Base-by-base conservation (phyloP, 2,113 vertebrate genomes). In the Prionailurus bengalensis region DNA sequence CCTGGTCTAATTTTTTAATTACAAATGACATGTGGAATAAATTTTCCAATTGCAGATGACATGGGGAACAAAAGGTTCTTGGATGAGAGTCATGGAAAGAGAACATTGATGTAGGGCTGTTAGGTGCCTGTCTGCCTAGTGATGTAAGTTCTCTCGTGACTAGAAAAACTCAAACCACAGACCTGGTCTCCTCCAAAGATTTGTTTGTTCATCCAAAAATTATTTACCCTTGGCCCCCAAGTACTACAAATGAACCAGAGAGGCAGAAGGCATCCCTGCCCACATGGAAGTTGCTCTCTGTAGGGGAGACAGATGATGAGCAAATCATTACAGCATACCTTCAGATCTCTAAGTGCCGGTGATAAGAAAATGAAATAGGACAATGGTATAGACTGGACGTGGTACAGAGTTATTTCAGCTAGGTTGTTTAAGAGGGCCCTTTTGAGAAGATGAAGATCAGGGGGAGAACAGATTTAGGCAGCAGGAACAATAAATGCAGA, bases 1-100 rank as follows among this genome's bases (percentile, higher is more conserved):
- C 74, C 33, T 92, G 63, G 42, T 95, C 36, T 95, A 76, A 94
- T 97, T 93, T 87, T 70, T 79, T 86, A 81, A 94, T 97, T 96
- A 87, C 53, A 82, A 79, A 91, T 94, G 91, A 89, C n/a, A 3
- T 87, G 80, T 66, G 55, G 53, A 92, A 90, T 95, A 91, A n/a
- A 95, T 92, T 81, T 94, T 85, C 80, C 97, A 94, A 95, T 91
- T 97, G 78, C 10, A 71, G 94, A 91, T 92, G 88, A 84, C 11
- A 3, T 45, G 27, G 51, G 53, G 17, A 73, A 91, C 85, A 80
- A 95, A 96, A 63, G 17, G 1, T 74, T 96, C 61, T 94, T 96
- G 70, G 48, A 66, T 71, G 33, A 92, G 39, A 93, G 29, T 45
- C 70, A 74, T 83, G 70, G 23, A 87, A 71, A 76, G n/a, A 79